These are phyloP conservation scores for Gallirallus australis DNA, from an alignment of 2,797 vertebrate species.

Conservation along the genomic window DNA sequence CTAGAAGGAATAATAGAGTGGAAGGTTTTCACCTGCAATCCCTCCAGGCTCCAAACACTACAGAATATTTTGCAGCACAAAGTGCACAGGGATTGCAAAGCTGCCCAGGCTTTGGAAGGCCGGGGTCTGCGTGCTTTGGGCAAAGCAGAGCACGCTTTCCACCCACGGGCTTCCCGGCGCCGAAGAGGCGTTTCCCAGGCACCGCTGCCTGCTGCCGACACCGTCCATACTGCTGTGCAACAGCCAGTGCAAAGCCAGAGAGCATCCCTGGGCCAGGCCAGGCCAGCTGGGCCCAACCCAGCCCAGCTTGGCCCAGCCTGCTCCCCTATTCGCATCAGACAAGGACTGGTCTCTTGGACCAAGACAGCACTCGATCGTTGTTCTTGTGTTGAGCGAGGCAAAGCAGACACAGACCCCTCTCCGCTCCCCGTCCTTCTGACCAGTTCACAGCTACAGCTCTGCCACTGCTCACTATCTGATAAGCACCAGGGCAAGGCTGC, in stretches of 20 bases:
- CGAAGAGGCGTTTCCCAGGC: neutral
- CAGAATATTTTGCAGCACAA: neutral
- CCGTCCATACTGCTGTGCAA: neutral
- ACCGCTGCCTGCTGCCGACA: neutral
- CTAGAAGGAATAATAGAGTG: neutral
- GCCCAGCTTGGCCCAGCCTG: neutral
- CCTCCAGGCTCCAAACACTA: neutral
- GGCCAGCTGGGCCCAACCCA: neutral
- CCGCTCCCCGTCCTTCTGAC: neutral
- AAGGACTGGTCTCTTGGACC: neutral
- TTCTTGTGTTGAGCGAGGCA: neutral
- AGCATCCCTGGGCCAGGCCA: neutral
- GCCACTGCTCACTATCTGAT: neutral
- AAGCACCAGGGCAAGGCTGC: neutral
- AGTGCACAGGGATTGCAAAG: neutral
- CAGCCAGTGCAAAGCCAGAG: neutral
- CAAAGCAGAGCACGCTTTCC: neutral
- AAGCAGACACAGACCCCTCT: neutral
- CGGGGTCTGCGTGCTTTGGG: neutral
- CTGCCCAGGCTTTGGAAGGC: rapidly evolving
- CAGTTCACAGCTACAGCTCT: neutral
- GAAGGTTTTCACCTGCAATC: neutral
- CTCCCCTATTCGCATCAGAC: neutral
- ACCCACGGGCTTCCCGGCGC: neutral
- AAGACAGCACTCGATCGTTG: neutral